A percentile compares a stretch with the other conserved stretches of the same genome.
Conservation (phyloP, 30 jellyfish, hydroid and myxozoan genomes). For the Pelagia noctiluca region DNA sequence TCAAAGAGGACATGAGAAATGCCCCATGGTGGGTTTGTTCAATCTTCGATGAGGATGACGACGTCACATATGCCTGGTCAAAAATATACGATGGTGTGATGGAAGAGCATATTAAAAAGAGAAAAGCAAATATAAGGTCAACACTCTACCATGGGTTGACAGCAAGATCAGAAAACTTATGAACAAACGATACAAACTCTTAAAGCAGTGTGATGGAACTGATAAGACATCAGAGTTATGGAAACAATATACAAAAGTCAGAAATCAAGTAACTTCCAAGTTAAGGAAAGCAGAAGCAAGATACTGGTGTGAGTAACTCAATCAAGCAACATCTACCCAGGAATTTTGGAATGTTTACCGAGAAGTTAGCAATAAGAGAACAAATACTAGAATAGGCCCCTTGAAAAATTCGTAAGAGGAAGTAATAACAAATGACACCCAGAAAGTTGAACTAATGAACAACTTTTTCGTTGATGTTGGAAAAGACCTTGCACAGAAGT, state of each 20-base stretch:
- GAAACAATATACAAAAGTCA: constrained; percentile 26
- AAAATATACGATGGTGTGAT: background rate
- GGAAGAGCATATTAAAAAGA: background rate
- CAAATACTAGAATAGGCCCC: constrained; percentile 22
- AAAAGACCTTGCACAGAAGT: constrained; percentile 9
- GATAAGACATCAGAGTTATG: constrained; percentile 5
- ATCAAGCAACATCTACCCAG: background rate
- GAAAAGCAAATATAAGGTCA: constrained; percentile 35
- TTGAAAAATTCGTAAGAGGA: constrained; percentile 7
- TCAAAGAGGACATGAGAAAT: background rate
- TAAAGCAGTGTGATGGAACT: constrained; percentile 1
- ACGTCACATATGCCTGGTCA: background rate
- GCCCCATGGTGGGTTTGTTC: background rate
- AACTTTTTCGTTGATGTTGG: background rate
- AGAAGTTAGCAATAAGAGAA: background rate
- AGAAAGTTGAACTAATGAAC: constrained; percentile 30
- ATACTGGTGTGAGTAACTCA: constrained; percentile 9
- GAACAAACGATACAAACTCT: constrained; percentile 20
- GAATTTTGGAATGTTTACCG: constrained; percentile 22
- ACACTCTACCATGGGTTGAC: constrained; percentile 46
- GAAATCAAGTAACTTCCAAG: constrained; percentile 29
- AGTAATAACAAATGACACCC: background rate
- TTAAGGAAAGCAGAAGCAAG: constrained; percentile 37
- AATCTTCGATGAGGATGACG: background rate
- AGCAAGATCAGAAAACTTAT: constrained; percentile 30